Evolutionary conservation across 2,888 invertebrate genomes (phyloP), one percentile per base, ranked within the genome.

Genomic region (Isotomurus palustris): DNA sequence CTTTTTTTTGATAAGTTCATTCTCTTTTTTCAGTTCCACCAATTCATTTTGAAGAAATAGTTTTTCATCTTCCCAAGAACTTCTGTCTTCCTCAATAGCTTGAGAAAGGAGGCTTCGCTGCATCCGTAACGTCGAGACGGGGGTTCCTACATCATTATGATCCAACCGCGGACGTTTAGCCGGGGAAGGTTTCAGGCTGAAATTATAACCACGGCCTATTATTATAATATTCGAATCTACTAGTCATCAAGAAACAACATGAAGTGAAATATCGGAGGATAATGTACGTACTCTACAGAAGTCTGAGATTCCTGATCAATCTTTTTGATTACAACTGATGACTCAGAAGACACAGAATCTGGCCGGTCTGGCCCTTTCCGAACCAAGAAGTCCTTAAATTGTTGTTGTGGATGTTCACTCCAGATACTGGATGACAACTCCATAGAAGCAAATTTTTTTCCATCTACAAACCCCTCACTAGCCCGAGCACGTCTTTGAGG

Each of bases 21-120:
- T n/a, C 14, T 47, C 47, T 22, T 12, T 27, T 47, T 24, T 5
- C 24, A 47, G 28, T 5, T 24, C 4, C 28, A 12, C 12, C 3
- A 48, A 27, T 48, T 67, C 66, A n/a, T 52, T 43, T n/a, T 58
- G 44, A 22, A 62, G 17, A 41, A 64, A 67, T 2, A 27, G 35
- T 43, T 57, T 64, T 43, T 62, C 51, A 6, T 53, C 55, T n/a
- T 27, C 6, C 60, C 58, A 62, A 21, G 60, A 56, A 3, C 19
- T 14, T 5, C 28, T 21, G 6, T 58, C 53, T 4, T 45, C 35
- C 22, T 60, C 56, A 10, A 29, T 28, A 8, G 56, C 49, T 17
- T 32, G 22, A 29, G 36, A 38, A 2, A 60, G 22, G 2, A 62
- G 12, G n/a, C 22, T 32, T 32, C 38, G 44, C n/a, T 24, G 29